phyloP scores from a whole-genome alignment of 1,140 invertebrate species.

The Leptopilina clavipes region DNA sequence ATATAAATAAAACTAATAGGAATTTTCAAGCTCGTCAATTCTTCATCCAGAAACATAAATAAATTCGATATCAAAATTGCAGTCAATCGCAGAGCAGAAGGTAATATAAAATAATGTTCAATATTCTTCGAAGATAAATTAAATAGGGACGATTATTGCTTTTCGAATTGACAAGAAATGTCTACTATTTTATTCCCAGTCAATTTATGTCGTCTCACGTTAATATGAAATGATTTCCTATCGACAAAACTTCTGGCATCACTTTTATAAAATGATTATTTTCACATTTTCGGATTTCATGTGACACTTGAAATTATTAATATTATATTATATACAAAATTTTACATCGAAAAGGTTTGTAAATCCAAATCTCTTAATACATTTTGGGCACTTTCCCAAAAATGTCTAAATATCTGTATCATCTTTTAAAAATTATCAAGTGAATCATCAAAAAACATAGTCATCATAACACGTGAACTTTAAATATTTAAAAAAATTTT shows the following conservation, averaged over 20 bases:
- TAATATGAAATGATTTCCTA: background rate
- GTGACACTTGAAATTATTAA: background rate
- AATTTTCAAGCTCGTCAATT: too few relatives aligned
- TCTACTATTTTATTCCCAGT: background rate
- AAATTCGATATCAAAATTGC: too few relatives aligned
- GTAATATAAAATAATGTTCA: too few relatives aligned
- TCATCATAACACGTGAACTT: background rate
- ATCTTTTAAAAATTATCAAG: background rate
- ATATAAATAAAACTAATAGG: too few relatives aligned
- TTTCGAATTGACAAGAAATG: background rate
- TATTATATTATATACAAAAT: conserved; percentile 10
- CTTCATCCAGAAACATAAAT: too few relatives aligned
- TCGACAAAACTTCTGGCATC: background rate
- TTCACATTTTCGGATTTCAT: conserved; percentile 1
- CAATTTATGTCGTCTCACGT: background rate
- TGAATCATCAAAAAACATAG: conserved; percentile 28
- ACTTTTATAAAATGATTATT: background rate
- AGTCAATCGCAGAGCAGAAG: too few relatives aligned
- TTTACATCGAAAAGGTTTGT: background rate
- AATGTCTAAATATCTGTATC: background rate
- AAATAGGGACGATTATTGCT: background rate
- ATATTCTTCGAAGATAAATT: background rate
- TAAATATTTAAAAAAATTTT: background rate
- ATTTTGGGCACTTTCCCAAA: conserved; percentile 22
- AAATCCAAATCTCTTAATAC: conserved; percentile 20